Evolutionary conservation across 2,888 invertebrate genomes (phyloP), one percentile per base, ranked within the genome.

Genomic region (Blastobasis adustella): DNA sequence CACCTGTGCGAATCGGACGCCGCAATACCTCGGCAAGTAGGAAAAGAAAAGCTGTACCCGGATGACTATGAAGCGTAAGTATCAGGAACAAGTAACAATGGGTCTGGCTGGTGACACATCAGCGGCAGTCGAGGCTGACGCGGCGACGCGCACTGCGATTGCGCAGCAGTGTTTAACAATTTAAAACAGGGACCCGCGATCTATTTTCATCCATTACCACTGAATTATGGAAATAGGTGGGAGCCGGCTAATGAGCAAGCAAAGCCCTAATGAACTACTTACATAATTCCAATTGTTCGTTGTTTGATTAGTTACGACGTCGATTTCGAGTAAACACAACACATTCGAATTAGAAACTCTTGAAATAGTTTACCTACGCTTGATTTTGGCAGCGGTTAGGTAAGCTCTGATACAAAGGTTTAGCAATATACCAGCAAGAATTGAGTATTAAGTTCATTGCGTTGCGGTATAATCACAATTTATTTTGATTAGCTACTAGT

Each of bases 11-110:
- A 41, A 3, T 8, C 41, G 7, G 41, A 7, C 41, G 9, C 9
- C 9, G 9, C 41, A 41, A 41, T 41, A 23, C 4, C 23, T 23
- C 23, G 69, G 73, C 66, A 67, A 66, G 66, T 66, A 66, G 56
- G 61, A 57, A 57, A 57, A 61, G 67, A 69, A 67, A 64, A 68
- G 71, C 60, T 68, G 59, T 70, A 76, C 73, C 73, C 72, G 76
- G 73, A 76, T 73, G 71, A 39, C 46, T 52, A 40, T n/a, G 40
- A 37, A 49, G 42, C 38, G 41, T 46, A 49, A 49, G 10, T 23
- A 5, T 10, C 43, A 42, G 41, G 43, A 5, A 23, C 36, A 43
- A 10, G n/a, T n/a, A 43, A 6, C n/a, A 43, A 43, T 10, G 10
- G 7, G 5, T 57, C 49, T 58, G 59, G 61, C 61, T 58, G 54